A percentile compares a stretch with the other conserved stretches of the same genome.
Conservation (phyloP, 2,888 invertebrate species). For the Napeogenes sylphis region DNA sequence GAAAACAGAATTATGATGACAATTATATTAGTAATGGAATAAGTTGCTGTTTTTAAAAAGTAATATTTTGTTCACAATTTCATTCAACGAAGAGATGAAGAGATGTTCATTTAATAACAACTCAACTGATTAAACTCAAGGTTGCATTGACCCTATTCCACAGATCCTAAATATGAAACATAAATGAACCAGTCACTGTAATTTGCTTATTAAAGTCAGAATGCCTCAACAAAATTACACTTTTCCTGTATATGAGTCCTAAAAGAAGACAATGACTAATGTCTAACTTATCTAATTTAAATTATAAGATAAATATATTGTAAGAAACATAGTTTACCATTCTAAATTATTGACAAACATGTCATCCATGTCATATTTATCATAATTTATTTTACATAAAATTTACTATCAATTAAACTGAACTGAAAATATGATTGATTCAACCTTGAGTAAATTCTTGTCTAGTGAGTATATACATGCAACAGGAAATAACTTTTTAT, state of each 20-base stretch:
- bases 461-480: constrained; percentile 34
- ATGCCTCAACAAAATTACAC: constrained; percentile 50
- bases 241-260: constrained; percentile 45
- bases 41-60: too few relatives aligned
- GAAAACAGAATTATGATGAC: too few relatives aligned
- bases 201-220: constrained; percentile 49
- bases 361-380: too few relatives aligned
- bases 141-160: constrained; percentile 46
- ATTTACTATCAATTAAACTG: too few relatives aligned
- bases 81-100: too few relatives aligned
- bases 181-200: constrained; percentile 42
- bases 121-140: constrained; percentile 36
- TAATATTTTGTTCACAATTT: too few relatives aligned
- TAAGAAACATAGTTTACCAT: not conserved
- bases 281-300: constrained; percentile 8
- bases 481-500: constrained; percentile 52
- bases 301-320: not conserved
- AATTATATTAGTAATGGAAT: too few relatives aligned
- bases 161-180: constrained; percentile 42
- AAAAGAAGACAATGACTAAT: constrained; percentile 21
- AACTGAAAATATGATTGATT: too few relatives aligned
- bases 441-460: not conserved
- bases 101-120: not conserved
- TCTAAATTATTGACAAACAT: too few relatives aligned
- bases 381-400: too few relatives aligned